Conservation (phyloP, 2,797 vertebrate genomes). For the Pseudochaenichthys georgianus region DNA sequence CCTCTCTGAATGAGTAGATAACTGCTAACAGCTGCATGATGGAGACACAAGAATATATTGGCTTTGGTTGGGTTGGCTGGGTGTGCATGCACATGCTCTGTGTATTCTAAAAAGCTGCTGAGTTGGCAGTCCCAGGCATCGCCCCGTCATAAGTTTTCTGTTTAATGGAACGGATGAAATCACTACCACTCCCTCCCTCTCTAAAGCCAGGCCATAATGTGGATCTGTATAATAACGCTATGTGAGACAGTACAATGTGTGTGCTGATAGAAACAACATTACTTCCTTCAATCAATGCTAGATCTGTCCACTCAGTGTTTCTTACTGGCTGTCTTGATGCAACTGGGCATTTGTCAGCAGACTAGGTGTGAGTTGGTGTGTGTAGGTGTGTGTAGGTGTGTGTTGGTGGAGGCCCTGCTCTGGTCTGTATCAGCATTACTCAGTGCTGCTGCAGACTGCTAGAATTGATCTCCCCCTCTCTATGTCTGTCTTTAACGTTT, state of each 20-base stretch:
- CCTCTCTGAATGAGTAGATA: neutral
- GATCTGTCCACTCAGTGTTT: neutral
- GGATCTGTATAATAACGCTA: constrained; percentile 22
- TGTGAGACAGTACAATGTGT: neutral
- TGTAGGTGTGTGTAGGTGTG: constrained; percentile 21
- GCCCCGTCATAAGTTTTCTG: constrained; percentile 4
- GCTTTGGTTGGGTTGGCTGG: constrained; percentile 21
- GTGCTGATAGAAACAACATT: neutral
- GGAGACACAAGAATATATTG: constrained; percentile 17
- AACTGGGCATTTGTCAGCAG: constrained; percentile 27
- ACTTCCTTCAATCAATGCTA: neutral
- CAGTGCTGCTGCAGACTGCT: constrained; percentile 35
- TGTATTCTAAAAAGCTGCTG: constrained; percentile 26
- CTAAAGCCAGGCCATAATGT: neutral
- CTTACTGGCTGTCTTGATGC: neutral
- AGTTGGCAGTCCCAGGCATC: constrained; percentile 23
- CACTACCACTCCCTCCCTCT: constrained; percentile 29
- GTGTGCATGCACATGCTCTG: constrained; percentile 2
- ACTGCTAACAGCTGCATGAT: constrained; percentile 22
- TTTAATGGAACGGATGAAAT: constrained; percentile 26
- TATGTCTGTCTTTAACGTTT: constrained; percentile 10
- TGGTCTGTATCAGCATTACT: constrained; percentile 47
- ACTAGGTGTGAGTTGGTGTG: neutral
- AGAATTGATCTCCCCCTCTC: constrained; percentile 12
- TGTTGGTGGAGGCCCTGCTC: too few species aligned